phyloP scores from a whole-genome alignment of 2,797 vertebrate species.

The Liasis olivaceus region DNA sequence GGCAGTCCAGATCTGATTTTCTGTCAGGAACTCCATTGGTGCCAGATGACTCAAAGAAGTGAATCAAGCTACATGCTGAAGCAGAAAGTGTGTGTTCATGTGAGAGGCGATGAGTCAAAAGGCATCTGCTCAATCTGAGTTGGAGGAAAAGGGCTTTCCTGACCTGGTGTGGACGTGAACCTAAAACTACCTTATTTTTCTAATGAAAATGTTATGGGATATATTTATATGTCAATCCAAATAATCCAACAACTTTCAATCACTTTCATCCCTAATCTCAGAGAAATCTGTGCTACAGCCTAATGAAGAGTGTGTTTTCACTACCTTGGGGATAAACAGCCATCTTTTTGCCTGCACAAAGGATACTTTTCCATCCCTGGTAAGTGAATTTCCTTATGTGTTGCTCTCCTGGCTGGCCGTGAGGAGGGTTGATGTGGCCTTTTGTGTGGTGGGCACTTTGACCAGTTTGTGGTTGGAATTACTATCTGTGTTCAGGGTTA shows the following conservation, averaged over 20 bases:
- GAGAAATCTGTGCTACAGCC: constrained; percentile 93
- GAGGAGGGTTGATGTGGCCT: not conserved
- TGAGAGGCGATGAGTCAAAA: not conserved
- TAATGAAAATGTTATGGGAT: not conserved
- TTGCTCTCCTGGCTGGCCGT: not conserved
- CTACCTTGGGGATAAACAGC: constrained; percentile 94
- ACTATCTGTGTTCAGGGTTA: not conserved
- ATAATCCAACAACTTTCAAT: not conserved
- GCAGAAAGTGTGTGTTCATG: not conserved
- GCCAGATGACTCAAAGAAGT: not conserved
- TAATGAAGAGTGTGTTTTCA: constrained; percentile 95
- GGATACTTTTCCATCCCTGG: constrained; percentile 86
- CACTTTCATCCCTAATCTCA: constrained; percentile 52
- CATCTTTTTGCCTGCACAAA: constrained; percentile 93
- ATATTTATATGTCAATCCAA: not conserved
- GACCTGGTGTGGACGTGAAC: not conserved
- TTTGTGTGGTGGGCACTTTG: not conserved
- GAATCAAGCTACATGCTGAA: not conserved
- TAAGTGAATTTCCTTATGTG: constrained; percentile 67
- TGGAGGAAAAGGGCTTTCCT: not conserved
- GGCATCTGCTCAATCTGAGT: not conserved
- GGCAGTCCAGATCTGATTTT: not conserved
- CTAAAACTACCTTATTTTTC: not conserved
- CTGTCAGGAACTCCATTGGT: not conserved
- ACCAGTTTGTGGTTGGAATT: not conserved